A percentile compares a stretch with the other conserved stretches of the same genome.
phyloP scores from a whole-genome alignment of 2,113 vertebrate species.

The Etheostoma cragini region DNA sequence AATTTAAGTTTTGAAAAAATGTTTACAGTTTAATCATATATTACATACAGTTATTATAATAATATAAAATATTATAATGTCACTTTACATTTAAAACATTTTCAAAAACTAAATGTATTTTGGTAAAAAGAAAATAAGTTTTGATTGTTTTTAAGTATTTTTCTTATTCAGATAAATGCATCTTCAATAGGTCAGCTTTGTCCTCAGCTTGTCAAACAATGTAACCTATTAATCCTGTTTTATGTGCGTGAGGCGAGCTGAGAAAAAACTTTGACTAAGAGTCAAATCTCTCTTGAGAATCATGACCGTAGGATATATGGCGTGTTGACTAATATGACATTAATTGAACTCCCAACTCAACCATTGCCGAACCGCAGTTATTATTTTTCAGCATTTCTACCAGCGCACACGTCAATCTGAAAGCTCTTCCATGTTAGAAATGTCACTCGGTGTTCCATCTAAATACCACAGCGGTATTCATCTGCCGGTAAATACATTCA shows the following conservation, averaged over 20 bases:
- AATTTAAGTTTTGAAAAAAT: too few species aligned
- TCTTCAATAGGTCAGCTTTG: not conserved
- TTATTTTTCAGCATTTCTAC: constrained; percentile 44
- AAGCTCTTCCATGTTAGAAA: constrained; percentile 51
- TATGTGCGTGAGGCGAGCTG: not conserved
- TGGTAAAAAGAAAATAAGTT: not conserved
- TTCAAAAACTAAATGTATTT: not conserved
- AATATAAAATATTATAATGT: not conserved
- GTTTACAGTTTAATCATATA: not conserved
- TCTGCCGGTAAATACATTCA: constrained; percentile 44
- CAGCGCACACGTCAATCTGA: constrained; percentile 5
- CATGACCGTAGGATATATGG: not conserved
- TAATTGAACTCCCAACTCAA: constrained; percentile 18
- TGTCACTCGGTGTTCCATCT: constrained; percentile 50
- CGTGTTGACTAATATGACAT: constrained; percentile 30
- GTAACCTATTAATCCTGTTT: not conserved
- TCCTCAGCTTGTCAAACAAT: not conserved
- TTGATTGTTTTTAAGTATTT: not conserved
- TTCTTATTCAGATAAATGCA: not conserved
- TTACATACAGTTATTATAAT: not conserved
- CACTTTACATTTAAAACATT: not conserved
- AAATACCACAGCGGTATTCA: constrained; percentile 57
- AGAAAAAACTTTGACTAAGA: not conserved
- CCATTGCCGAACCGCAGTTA: constrained; percentile 53
- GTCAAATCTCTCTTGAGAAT: not conserved